A percentile compares a stretch with the other conserved stretches of the same genome.
These are phyloP conservation scores for Aphodius granarius DNA, from an alignment of 2,888 invertebrate genomes.

Conservation along the genomic window DNA sequence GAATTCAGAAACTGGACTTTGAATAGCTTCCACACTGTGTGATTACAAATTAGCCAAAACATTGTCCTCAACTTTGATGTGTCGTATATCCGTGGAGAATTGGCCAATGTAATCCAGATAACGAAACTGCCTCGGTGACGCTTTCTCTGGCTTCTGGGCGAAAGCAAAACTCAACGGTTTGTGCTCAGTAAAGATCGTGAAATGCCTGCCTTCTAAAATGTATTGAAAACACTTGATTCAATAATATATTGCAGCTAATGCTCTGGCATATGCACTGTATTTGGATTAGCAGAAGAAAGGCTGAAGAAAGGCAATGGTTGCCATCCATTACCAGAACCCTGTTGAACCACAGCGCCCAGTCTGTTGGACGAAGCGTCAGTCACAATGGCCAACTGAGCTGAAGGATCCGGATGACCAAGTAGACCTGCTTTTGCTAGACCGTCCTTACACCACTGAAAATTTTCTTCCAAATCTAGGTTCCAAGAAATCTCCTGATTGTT, in stretches of 20 bases:
- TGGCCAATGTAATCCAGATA: too few species aligned
- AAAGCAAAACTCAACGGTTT: background rate
- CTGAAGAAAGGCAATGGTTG: slow-evolving; percentile 15
- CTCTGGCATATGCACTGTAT: slow-evolving; percentile 50
- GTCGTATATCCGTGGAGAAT: too few species aligned
- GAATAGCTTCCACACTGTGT: too few species aligned
- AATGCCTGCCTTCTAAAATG: slow-evolving; percentile 44
- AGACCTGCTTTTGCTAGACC: slow-evolving; percentile 26
- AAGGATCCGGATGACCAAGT: slow-evolving; percentile 24
- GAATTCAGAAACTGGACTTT: too few species aligned
- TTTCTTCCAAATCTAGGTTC: too few species aligned
- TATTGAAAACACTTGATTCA: slow-evolving; percentile 45
- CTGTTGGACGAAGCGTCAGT: background rate
- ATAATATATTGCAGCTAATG: slow-evolving; percentile 47
- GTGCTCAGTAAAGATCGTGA: background rate
- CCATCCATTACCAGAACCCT: background rate
- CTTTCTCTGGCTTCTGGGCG: too few species aligned
- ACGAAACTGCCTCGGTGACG: too few species aligned
- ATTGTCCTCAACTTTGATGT: too few species aligned
- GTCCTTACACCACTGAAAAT: slow-evolving; percentile 21
- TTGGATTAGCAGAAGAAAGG: slow-evolving; percentile 32
- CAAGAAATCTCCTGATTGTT: background rate
- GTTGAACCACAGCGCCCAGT: slow-evolving; percentile 8
- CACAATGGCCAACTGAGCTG: background rate
- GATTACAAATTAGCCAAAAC: too few species aligned